Conservation (phyloP, 2,113 vertebrate genomes). For the Gasterosteus nipponicus region DNA sequence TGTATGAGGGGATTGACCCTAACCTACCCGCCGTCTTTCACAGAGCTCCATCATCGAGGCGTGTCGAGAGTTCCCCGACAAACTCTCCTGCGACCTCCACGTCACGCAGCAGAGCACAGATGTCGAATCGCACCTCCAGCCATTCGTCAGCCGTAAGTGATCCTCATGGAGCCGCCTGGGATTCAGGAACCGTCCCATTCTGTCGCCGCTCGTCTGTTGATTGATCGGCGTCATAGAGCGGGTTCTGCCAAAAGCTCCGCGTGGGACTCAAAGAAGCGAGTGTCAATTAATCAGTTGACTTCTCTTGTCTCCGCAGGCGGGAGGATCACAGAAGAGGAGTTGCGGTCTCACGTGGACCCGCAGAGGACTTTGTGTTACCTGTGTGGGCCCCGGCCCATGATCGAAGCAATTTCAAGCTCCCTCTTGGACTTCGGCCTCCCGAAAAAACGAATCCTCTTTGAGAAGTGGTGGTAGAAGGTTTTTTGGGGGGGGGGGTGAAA, state of each 20-base stretch:
- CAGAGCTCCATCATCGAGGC: slow-evolving; percentile 86
- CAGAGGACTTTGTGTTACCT: slow-evolving; percentile 90
- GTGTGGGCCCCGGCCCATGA: slow-evolving; percentile 96
- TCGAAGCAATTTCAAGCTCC: slow-evolving; percentile 86
- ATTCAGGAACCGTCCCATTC: slow-evolving; percentile 45
- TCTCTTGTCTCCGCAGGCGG: slow-evolving; percentile 79
- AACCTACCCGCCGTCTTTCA: background rate
- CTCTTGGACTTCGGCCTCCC: slow-evolving; percentile 83
- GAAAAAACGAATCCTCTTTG: slow-evolving; percentile 87
- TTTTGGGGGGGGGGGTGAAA: background rate
- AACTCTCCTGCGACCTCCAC: slow-evolving; percentile 87
- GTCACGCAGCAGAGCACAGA: slow-evolving; percentile 87
- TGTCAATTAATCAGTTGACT: slow-evolving; percentile 42
- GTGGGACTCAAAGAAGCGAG: background rate
- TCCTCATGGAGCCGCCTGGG: background rate
- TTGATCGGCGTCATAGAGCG: slow-evolving; percentile 46
- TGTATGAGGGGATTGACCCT: background rate
- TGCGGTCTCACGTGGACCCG: slow-evolving; percentile 81
- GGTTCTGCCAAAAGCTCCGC: slow-evolving; percentile 10
- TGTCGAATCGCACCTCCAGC: slow-evolving; percentile 83
- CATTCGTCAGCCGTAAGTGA: slow-evolving; percentile 85
- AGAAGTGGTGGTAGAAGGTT: slow-evolving; percentile 94
- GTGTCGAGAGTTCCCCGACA: slow-evolving; percentile 87
- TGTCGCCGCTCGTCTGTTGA: slow-evolving; percentile 30
- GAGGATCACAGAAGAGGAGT: slow-evolving; percentile 85